Conservation (phyloP, 2,797 vertebrate genomes). For the Catharus ustulatus region DNA sequence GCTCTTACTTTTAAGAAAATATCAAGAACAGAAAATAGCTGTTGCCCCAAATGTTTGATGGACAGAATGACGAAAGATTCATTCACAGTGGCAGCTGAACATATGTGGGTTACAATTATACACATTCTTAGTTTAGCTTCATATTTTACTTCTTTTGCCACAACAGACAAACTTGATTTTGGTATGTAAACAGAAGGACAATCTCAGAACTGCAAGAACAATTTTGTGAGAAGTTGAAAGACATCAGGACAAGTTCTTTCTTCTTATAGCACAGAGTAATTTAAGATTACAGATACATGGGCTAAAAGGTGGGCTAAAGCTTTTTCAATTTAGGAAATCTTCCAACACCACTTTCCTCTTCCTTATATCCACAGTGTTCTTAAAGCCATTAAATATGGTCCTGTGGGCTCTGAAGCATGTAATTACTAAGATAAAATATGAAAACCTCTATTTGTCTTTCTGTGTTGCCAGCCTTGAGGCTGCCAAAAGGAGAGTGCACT, state of each 20-base stretch:
- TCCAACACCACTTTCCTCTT: not conserved
- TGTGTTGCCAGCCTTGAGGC: not conserved
- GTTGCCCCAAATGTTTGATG: not conserved
- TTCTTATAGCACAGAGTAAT: not conserved
- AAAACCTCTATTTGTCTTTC: slow-evolving; percentile 50
- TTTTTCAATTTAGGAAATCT: slow-evolving; percentile 5
- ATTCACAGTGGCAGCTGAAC: not conserved
- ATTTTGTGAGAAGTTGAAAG: not conserved
- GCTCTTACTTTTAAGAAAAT: not conserved
- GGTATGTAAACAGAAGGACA: not conserved
- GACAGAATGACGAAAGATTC: not conserved
- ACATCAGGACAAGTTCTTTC: not conserved
- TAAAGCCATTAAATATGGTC: slow-evolving; percentile 28
- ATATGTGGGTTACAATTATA: not conserved
- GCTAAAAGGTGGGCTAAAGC: not conserved
- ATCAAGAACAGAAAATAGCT: not conserved
- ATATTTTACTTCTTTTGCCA: not conserved
- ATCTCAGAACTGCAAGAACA: not conserved
- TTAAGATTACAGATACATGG: not conserved
- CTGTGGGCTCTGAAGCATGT: slow-evolving; percentile 40
- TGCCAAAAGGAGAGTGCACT: not conserved
- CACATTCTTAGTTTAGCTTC: not conserved
- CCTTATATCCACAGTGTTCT: slow-evolving; percentile 22
- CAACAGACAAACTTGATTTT: not conserved
- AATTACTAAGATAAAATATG: slow-evolving; percentile 54